These are phyloP conservation scores for Lithobates sylvaticus DNA, from an alignment of 2,797 vertebrate genomes.

Conservation along the genomic window DNA sequence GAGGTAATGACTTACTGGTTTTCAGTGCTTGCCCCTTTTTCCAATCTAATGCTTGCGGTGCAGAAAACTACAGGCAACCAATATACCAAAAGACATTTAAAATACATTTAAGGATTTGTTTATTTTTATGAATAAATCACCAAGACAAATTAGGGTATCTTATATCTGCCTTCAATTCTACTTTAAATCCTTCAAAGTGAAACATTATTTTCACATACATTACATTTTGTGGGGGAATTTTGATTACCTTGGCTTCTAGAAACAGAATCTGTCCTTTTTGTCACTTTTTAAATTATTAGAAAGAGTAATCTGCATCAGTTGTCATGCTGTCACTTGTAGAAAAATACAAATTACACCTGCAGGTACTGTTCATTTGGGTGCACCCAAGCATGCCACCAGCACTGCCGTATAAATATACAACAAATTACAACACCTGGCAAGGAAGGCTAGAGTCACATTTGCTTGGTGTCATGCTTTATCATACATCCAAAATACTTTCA, in stretches of 20 bases:
- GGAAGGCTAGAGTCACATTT: constrained; percentile 22
- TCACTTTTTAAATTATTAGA: constrained; percentile 40
- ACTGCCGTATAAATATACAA: constrained; percentile 31
- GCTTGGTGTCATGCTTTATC: constrained; percentile 29
- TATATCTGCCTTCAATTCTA: neutral
- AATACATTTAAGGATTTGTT: neutral
- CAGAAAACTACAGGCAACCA: too few relatives aligned
- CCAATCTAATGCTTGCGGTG: too few relatives aligned
- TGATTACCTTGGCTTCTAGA: constrained; percentile 10
- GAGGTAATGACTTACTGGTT: too few relatives aligned
- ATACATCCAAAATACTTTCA: constrained; percentile 11
- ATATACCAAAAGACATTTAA: neutral
- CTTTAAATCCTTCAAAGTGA: neutral
- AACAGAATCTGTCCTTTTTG: constrained; percentile 27
- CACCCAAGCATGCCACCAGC: constrained; percentile 47
- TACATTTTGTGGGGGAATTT: neutral
- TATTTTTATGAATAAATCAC: neutral
- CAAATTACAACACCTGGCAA: constrained; percentile 46
- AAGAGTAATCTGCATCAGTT: constrained; percentile 25
- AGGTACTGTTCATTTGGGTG: constrained; percentile 46
- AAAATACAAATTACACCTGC: constrained; percentile 51
- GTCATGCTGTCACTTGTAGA: constrained; percentile 49
- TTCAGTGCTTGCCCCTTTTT: too few relatives aligned
- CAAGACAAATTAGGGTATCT: neutral
- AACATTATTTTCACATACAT: neutral